Conservation (phyloP, 2,888 invertebrate species). For the Anorthoa munda region DNA sequence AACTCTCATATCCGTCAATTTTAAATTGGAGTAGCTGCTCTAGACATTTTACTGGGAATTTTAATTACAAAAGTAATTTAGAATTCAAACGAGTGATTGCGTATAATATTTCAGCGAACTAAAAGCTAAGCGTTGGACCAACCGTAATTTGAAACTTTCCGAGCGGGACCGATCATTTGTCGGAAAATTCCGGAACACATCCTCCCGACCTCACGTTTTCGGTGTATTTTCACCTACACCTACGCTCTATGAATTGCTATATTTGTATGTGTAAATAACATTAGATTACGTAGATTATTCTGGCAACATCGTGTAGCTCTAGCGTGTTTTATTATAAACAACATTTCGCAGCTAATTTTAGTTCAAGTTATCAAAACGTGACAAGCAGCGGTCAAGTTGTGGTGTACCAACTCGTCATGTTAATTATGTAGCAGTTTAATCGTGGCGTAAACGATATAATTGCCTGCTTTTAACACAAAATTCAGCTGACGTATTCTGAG, state of each 20-base stretch:
- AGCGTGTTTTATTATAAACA: conserved; percentile 5
- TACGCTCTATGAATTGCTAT: conserved; percentile 31
- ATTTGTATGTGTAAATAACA: conserved; percentile 24
- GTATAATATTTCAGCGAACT: conserved; percentile 76
- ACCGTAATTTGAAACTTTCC: conserved; percentile 79
- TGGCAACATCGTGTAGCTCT: not conserved
- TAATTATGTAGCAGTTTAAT: conserved; percentile 33
- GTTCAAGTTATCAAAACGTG: conserved; percentile 53
- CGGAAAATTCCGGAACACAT: conserved; percentile 76
- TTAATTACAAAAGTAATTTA: conserved; percentile 76
- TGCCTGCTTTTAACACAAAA: conserved; percentile 34
- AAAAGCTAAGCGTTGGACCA: conserved; percentile 69
- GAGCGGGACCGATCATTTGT: conserved; percentile 77
- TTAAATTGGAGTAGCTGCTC: conserved; percentile 58
- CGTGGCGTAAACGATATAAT: conserved; percentile 28
- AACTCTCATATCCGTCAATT: conserved; percentile 71
- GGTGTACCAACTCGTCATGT: conserved; percentile 21
- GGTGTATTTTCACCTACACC: conserved; percentile 72
- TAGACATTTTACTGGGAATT: conserved; percentile 63
- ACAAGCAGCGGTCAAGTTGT: conserved; percentile 43
- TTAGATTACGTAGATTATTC: conserved; percentile 2
- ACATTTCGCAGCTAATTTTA: conserved; percentile 34
- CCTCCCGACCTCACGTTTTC: conserved; percentile 70
- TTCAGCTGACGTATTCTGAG: conserved; percentile 32
- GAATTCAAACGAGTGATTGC: conserved; percentile 71